A percentile compares a stretch with the other conserved stretches of the same genome.
Evolutionary conservation across 2,797 vertebrate species (phyloP).

Genomic region (Meda fulgida): DNA sequence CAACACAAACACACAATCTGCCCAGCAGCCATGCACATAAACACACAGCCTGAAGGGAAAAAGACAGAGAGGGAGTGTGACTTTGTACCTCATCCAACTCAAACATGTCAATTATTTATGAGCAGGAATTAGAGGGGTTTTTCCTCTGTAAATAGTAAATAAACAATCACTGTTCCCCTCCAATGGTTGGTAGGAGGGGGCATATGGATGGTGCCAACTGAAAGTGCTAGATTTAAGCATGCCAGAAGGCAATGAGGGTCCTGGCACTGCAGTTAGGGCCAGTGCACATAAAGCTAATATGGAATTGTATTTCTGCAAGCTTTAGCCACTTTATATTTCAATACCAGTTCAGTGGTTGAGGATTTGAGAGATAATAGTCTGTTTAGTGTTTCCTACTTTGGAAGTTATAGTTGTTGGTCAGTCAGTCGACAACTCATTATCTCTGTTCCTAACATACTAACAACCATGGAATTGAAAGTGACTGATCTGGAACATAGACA

Average conservation of each 20-base stretch:
- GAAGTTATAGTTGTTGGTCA: background rate
- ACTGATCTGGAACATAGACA: background rate
- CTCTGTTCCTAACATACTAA: background rate
- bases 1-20: conserved; percentile 36
- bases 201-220: conserved; percentile 65
- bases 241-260: conserved; percentile 35
- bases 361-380: background rate
- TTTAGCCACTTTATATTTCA: background rate
- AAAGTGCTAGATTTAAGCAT: conserved; percentile 64
- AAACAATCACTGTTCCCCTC: conserved; percentile 73
- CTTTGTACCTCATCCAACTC: conserved; percentile 80
- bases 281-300: conserved; percentile 20
- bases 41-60: conserved; percentile 63
- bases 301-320: background rate
- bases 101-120: conserved; percentile 81
- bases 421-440: background rate
- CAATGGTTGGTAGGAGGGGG: conserved; percentile 58
- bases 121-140: conserved; percentile 72
- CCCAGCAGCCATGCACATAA: conserved; percentile 28
- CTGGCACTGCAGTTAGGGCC: conserved; percentile 56
- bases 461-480: background rate
- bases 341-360: too few relatives aligned
- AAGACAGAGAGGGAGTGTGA: conserved; percentile 62
- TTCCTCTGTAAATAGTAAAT: conserved; percentile 80
- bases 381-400: background rate